Percentiles rank a stretch among this genome's conserved stretches.
Evolutionary conservation across 2,888 invertebrate genomes (phyloP).

Genomic region (Anticlea derivata): DNA sequence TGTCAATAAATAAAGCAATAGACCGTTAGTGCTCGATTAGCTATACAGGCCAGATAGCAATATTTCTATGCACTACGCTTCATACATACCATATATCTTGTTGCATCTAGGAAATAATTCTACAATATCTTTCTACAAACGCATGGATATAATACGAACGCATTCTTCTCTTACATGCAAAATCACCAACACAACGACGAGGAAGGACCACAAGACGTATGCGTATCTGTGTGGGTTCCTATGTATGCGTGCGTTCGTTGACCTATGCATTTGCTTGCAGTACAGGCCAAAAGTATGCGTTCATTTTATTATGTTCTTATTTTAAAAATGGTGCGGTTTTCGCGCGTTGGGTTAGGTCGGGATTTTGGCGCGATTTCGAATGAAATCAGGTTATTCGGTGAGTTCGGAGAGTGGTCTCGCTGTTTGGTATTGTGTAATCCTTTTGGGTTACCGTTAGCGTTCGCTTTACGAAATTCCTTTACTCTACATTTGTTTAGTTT

Average conservation of each 20-base stretch:
- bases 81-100: slow-evolving; percentile 46
- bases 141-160: slow-evolving; percentile 72
- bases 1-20: slow-evolving; percentile 68
- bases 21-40: slow-evolving; percentile 62
- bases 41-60: slow-evolving; percentile 49
- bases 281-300: slow-evolving; percentile 83
- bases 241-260: slow-evolving; percentile 73
- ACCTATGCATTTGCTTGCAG: slow-evolving; percentile 81
- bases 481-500: neutral
- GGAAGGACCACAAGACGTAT: slow-evolving; percentile 52
- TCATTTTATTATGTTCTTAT: slow-evolving; percentile 83
- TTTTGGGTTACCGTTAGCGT: slow-evolving; percentile 48
- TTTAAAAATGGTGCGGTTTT: slow-evolving; percentile 78
- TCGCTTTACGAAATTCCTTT: slow-evolving; percentile 42
- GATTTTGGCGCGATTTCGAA: slow-evolving; percentile 40
- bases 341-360: slow-evolving; percentile 80
- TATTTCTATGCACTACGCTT: slow-evolving; percentile 51
- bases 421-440: slow-evolving; percentile 48
- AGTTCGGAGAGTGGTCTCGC: slow-evolving; percentile 44
- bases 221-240: slow-evolving; percentile 49
- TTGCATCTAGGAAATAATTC: slow-evolving; percentile 81
- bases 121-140: slow-evolving; percentile 79
- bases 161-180: slow-evolving; percentile 83
- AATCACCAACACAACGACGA: slow-evolving; percentile 67
- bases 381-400: slow-evolving; percentile 34